A percentile compares a stretch with the other conserved stretches of the same genome.
Conservation (phyloP, 2,888 invertebrate genomes). For the Hyppa rectilinea region DNA sequence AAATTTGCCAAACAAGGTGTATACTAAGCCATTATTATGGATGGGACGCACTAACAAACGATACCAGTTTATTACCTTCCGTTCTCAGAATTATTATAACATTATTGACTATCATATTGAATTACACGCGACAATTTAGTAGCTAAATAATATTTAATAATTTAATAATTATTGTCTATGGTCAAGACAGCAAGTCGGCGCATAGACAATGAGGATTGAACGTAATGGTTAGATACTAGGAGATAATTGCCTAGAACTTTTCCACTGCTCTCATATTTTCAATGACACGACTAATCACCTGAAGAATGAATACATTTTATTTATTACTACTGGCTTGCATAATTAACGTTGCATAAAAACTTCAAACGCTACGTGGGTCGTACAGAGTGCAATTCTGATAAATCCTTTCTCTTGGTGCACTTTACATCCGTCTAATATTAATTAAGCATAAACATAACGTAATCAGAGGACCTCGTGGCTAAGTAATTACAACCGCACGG, state of each 20-base stretch:
- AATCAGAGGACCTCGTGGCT: too few relatives aligned
- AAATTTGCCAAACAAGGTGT: neutral
- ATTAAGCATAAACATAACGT: too few relatives aligned
- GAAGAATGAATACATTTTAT: neutral
- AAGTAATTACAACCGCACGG: too few relatives aligned
- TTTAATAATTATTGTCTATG: slow-evolving; percentile 46
- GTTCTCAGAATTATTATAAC: slow-evolving; percentile 5
- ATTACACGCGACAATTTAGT: slow-evolving; percentile 13
- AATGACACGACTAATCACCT: slow-evolving; percentile 9
- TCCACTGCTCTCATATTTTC: slow-evolving; percentile 22
- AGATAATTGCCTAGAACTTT: slow-evolving; percentile 24
- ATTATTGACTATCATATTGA: slow-evolving; percentile 15
- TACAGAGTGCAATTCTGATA: neutral
- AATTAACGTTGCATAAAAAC: neutral
- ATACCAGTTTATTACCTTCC: neutral
- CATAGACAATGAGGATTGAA: slow-evolving; percentile 34
- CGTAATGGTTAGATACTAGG: slow-evolving; percentile 2
- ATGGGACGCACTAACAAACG: neutral
- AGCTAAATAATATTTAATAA: slow-evolving; percentile 25
- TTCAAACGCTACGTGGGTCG: neutral
- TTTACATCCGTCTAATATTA: neutral
- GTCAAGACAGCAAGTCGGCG: slow-evolving; percentile 8
- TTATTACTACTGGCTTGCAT: neutral
- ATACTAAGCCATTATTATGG: neutral
- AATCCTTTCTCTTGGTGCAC: neutral